These are phyloP conservation scores for Ichneumon xanthorius DNA, from an alignment of 2,888 invertebrate species.

Conservation along the genomic window DNA sequence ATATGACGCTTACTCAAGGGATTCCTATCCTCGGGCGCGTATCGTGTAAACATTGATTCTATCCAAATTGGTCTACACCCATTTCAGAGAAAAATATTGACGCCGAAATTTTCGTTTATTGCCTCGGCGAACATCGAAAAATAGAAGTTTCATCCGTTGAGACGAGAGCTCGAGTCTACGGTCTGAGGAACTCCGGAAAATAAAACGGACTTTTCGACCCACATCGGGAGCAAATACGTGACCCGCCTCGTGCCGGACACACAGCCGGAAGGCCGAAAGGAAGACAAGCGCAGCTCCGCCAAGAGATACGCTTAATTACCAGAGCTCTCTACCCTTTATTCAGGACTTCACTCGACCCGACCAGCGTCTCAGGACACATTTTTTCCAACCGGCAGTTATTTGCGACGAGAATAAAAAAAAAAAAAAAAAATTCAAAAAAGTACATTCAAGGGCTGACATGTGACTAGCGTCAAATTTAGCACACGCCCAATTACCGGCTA, in stretches of 20 bases:
- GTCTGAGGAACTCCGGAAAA: conserved; percentile 4
- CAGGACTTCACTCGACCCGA: conserved; percentile 25
- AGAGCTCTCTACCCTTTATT: conserved; percentile 40
- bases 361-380: conserved; percentile 8
- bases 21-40: no score
- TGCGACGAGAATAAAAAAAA: conserved; percentile 12
- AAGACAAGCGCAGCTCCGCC: neutral
- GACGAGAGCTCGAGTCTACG: conserved; percentile 8
- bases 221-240: conserved; percentile 40
- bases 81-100: neutral
- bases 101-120: conserved; percentile 13
- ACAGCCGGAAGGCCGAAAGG: conserved; percentile 30
- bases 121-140: neutral
- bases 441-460: conserved; percentile 24
- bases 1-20: no score
- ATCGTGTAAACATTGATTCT: neutral
- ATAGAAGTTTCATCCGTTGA: neutral
- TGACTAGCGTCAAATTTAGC: conserved; percentile 36
- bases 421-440: neutral
- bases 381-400: neutral
- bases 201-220: conserved; percentile 30
- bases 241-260: conserved; percentile 33
- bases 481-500: conserved; percentile 29
- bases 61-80: neutral
- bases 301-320: conserved; percentile 41